Conservation (phyloP, 2,888 invertebrate genomes). For the Coenonympha arcania region DNA sequence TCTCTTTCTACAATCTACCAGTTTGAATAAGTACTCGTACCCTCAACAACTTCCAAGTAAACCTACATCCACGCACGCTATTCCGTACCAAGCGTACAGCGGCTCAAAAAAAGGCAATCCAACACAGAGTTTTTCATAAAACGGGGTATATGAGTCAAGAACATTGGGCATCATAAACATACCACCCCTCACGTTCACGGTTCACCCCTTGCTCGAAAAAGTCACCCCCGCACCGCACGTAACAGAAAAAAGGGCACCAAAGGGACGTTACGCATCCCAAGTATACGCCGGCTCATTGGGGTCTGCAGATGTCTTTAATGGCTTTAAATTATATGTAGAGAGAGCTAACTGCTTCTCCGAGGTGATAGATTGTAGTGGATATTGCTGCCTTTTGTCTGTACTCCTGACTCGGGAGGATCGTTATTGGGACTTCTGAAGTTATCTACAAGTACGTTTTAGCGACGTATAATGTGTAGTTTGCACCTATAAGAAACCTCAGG, state of each 20-base stretch:
- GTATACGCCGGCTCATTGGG: conserved; percentile 68
- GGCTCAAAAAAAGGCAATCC: conserved; percentile 60
- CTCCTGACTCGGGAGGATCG: conserved; percentile 6
- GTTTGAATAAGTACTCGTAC: too few species aligned
- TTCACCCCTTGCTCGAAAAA: conserved; percentile 73
- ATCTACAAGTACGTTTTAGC: background rate
- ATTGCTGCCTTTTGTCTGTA: conserved; percentile 25
- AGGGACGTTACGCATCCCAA: conserved; percentile 70
- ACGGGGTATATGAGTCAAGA: conserved; percentile 70
- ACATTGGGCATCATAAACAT: conserved; percentile 63
- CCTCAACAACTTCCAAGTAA: too few species aligned
- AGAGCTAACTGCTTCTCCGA: conserved; percentile 63
- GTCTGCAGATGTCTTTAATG: conserved; percentile 74
- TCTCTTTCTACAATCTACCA: too few species aligned
- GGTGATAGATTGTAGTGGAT: conserved; percentile 57
- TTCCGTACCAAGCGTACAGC: conserved; percentile 38
- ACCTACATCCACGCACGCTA: conserved; percentile 16
- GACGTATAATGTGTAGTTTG: too few species aligned
- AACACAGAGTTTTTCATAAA: conserved; percentile 65
- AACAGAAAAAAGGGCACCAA: conserved; percentile 69
- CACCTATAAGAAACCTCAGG: too few species aligned
- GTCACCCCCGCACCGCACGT: conserved; percentile 73
- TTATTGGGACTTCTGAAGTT: conserved; percentile 18
- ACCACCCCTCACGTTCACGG: conserved; percentile 63
- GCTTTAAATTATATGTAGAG: conserved; percentile 73